Base-by-base conservation (phyloP, 1,140 invertebrate species). In the Copidosoma floridanum region DNA sequence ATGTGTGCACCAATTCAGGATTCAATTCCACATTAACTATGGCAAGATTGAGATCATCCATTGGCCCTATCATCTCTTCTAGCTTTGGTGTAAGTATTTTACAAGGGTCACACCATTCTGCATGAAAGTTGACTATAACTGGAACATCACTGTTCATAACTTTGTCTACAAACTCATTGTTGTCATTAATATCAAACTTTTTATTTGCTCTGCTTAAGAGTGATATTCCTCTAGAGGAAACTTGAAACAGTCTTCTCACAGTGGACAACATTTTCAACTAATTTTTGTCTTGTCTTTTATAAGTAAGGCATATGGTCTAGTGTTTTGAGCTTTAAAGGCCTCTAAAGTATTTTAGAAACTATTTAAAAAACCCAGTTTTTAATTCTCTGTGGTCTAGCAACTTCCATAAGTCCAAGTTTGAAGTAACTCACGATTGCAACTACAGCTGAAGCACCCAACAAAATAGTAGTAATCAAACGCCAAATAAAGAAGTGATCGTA, bases 101-200 rank as follows among this genome's bases (percentile, higher is more conserved):
- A 76, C 96, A 98, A 1, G 96, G 96, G 70, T 95, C 94, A 80
- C 96, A 91, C 96, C 96, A 98, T 65, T 93, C 89, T 4, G 91
- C 91, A 68, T 93, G 91, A 71, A 92, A 93, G 75, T 92, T 92
- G 2, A 93, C 90, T 75, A 93, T 90, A 7, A 93, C 90, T 23
- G 91, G 89, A 66, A 88, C 86, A 37, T 85, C 83, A 69, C 88
- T 91, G 70, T 91, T 90, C 85, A 92, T 89, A 27, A 92, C 90
- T 83, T 92, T 86, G 20, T 77, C 70, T 35, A 83, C 71, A 70
- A 86, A 86, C 52, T 84, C 84, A 27, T 79, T 83, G 61, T 83
- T 83, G 54, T 82, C 80, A 50, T 79, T 80, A 41, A 87, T 82
- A 27, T 81, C 77, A 60, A 85, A 85, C 57, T 78, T 71, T 61